Percentiles rank a stretch among this genome's conserved stretches.
These are phyloP conservation scores for Cyphomyrus plagiostoma DNA, from an alignment of 2,113 vertebrate species.

Conservation along the genomic window DNA sequence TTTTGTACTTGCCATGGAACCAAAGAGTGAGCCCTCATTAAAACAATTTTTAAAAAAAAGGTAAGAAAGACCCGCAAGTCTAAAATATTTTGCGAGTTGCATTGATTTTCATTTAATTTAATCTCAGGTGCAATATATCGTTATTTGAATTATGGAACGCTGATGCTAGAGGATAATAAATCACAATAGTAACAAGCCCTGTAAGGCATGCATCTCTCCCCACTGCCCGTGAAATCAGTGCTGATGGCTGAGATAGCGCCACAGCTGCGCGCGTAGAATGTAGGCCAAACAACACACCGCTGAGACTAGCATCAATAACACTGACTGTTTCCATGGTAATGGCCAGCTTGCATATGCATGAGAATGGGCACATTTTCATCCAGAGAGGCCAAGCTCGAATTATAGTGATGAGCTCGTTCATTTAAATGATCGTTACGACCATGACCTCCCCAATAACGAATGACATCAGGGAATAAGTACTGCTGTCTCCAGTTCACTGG, in stretches of 20 bases:
- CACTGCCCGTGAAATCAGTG: background rate
- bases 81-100: background rate
- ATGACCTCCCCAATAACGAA: background rate
- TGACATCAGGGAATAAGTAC: background rate
- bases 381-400: background rate
- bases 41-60: background rate
- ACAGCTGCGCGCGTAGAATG: background rate
- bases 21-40: background rate
- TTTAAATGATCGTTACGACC: background rate
- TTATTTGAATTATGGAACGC: background rate
- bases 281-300: background rate
- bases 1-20: background rate
- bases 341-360: background rate
- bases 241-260: background rate
- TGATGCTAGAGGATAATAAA: background rate
- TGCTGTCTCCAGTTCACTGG: background rate
- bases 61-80: background rate
- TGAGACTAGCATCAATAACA: slow-evolving; percentile 3
- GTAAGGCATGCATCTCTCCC: background rate
- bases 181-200: background rate
- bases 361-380: slow-evolving; percentile 2
- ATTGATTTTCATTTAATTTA: background rate
- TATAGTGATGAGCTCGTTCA: background rate
- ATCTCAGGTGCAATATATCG: background rate
- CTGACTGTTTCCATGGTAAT: slow-evolving; percentile 22